phyloP scores from a whole-genome alignment of 2,888 invertebrate genomes.

The Synanthedon formicaeformis region DNA sequence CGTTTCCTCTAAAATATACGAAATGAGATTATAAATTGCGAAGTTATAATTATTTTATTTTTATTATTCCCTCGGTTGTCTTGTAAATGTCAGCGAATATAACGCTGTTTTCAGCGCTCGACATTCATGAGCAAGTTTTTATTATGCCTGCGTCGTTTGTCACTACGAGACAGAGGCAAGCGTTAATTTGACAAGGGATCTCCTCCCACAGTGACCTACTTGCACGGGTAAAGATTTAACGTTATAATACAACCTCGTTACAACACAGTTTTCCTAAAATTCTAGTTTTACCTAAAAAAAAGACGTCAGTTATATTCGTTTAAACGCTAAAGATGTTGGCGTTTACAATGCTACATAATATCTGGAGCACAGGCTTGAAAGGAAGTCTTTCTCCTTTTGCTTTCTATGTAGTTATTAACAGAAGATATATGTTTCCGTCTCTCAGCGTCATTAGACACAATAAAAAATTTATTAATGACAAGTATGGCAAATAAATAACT shows the following conservation, averaged over 20 bases:
- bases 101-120: constrained; percentile 24
- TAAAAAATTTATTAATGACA: too few species aligned
- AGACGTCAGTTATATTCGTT: too few species aligned
- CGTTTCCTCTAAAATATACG: too few species aligned
- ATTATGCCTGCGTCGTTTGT: constrained; percentile 56
- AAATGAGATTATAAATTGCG: not conserved
- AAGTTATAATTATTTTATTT: not conserved
- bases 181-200: constrained; percentile 68
- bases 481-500: too few species aligned
- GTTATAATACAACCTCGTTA: constrained; percentile 34
- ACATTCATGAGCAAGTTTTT: constrained; percentile 37
- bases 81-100: constrained; percentile 22
- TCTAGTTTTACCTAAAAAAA: too few species aligned
- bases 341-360: too few species aligned
- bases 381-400: too few species aligned
- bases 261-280: constrained; percentile 10
- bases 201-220: constrained; percentile 49
- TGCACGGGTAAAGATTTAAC: constrained; percentile 30
- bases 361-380: too few species aligned
- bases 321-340: too few species aligned
- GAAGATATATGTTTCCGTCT: too few species aligned
- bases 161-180: constrained; percentile 51
- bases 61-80: not conserved
- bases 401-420: too few species aligned
- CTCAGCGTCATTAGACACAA: too few species aligned